These are phyloP conservation scores for Lasioglossum vierecki DNA, from an alignment of 2,888 invertebrate species.

Conservation along the genomic window DNA sequence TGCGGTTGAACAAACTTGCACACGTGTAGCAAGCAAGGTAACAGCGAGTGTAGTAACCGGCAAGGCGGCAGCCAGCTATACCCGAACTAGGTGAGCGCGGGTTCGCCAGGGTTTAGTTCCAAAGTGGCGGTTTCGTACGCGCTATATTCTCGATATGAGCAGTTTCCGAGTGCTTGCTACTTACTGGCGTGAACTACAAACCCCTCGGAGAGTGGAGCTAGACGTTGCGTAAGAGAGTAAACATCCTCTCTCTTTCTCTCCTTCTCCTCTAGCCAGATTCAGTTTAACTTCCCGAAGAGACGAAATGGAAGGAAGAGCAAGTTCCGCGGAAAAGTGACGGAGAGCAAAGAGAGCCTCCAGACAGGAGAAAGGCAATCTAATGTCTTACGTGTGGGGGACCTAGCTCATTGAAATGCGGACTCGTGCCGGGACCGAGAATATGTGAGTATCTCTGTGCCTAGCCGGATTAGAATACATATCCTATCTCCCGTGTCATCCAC, in stretches of 20 bases:
- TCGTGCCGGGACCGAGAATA: conserved; percentile 38
- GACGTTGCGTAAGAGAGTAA: conserved; percentile 21
- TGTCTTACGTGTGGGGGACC: conserved; percentile 49
- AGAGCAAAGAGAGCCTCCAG: conserved; percentile 17
- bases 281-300: conserved; percentile 29
- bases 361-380: conserved; percentile 48
- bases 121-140: conserved; percentile 78
- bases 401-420: conserved; percentile 72
- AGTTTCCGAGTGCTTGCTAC: conserved; percentile 65
- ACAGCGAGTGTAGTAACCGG: conserved; percentile 44
- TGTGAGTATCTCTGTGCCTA: conserved; percentile 55
- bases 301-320: conserved; percentile 33
- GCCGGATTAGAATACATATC: conserved; percentile 71
- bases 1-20: conserved; percentile 68
- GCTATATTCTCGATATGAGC: conserved; percentile 71
- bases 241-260: conserved; percentile 4
- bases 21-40: conserved; percentile 54
- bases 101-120: conserved; percentile 71
- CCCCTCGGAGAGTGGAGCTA: conserved; percentile 33
- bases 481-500: conserved; percentile 71
- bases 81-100: conserved; percentile 50
- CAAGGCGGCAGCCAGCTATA: conserved; percentile 45
- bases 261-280: conserved; percentile 26
- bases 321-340: conserved; percentile 11
- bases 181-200: conserved; percentile 45